phyloP scores from a whole-genome alignment of 1,140 invertebrate genomes.

The Ganaspis sp. region DNA sequence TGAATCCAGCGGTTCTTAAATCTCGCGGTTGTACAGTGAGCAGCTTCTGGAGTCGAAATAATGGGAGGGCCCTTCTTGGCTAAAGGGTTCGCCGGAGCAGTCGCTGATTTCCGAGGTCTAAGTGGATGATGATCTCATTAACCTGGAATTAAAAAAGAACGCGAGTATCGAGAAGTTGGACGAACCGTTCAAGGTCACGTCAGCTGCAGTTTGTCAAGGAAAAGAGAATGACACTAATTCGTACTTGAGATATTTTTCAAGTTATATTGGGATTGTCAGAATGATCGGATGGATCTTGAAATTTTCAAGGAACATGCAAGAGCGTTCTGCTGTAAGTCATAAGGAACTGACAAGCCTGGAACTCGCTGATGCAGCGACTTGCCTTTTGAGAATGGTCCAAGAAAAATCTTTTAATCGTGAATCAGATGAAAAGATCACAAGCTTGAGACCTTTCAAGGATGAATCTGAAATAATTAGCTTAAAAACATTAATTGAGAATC shows the following conservation, averaged over 20 bases:
- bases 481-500: too few species aligned
- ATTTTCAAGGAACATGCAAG: too few species aligned
- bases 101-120: too few species aligned
- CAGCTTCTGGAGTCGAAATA: constrained; percentile 61
- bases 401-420: too few species aligned
- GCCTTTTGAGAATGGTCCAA: too few species aligned
- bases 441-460: too few species aligned
- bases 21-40: constrained; percentile 64
- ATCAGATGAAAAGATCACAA: too few species aligned
- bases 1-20: constrained; percentile 69
- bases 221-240: constrained; percentile 31
- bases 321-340: too few species aligned
- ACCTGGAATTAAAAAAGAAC: neutral
- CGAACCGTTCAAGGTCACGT: constrained; percentile 38
- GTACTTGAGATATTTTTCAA: constrained; percentile 46
- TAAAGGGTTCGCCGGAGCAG: constrained; percentile 34
- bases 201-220: constrained; percentile 24
- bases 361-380: too few species aligned
- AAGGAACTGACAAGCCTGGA: too few species aligned
- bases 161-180: constrained; percentile 38
- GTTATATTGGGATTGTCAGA: constrained; percentile 34
- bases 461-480: too few species aligned
- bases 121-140: constrained; percentile 34
- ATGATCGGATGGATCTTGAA: neutral
- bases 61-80: constrained; percentile 69